phyloP scores from a whole-genome alignment of 2,113 vertebrate species.

The Eolophus roseicapilla region DNA sequence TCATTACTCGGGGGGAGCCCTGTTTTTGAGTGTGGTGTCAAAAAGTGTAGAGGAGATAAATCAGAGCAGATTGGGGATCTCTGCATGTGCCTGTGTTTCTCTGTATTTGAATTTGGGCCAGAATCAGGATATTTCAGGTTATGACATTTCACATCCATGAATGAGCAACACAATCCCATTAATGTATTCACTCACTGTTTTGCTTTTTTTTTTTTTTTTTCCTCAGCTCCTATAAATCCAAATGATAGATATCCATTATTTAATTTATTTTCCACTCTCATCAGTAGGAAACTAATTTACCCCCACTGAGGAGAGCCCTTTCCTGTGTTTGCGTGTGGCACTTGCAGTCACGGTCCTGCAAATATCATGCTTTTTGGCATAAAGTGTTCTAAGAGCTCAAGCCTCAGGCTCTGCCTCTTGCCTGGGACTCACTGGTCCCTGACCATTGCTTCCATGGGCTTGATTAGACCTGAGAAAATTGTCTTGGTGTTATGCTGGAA shows the following conservation, averaged over 20 bases:
- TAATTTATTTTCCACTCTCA: not conserved
- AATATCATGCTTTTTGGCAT: not conserved
- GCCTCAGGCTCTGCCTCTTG: not conserved
- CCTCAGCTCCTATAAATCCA: not conserved
- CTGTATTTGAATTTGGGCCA: not conserved
- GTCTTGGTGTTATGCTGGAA: not conserved
- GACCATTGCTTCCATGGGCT: not conserved
- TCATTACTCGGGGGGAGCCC: not conserved
- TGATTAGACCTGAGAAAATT: not conserved
- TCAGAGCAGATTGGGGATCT: not conserved
- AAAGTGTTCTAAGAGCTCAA: not conserved
- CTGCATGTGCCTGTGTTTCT: not conserved
- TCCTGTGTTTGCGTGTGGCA: not conserved
- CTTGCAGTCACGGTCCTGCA: not conserved
- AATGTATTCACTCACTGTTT: not conserved
- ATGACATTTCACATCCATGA: not conserved
- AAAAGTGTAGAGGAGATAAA: not conserved
- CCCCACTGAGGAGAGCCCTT: not conserved
- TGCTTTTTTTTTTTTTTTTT: not conserved
- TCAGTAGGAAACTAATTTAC: not conserved
- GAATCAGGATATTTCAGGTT: not conserved
- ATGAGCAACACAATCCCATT: not conserved
- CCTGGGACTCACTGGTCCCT: fast-evolving
- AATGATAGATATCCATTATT: not conserved
- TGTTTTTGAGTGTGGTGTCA: not conserved